Percentiles rank a stretch among this genome's conserved stretches.
Conservation (phyloP, 2,113 vertebrate species). For the Grammomys surdaster region DNA sequence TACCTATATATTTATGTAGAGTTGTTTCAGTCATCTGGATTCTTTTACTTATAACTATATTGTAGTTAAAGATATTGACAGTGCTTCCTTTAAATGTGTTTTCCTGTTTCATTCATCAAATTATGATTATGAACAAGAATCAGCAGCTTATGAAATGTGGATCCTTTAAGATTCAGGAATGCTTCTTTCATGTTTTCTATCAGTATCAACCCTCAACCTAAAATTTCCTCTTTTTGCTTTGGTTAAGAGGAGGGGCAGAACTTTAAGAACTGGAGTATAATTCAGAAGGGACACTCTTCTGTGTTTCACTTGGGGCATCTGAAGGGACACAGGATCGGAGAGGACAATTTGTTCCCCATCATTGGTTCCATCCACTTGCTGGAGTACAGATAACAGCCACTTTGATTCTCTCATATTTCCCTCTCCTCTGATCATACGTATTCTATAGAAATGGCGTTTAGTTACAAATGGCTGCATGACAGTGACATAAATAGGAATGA, state of each 20-base stretch:
- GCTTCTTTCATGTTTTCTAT: not conserved
- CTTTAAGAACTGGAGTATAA: not conserved
- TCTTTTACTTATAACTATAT: not conserved
- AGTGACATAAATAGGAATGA: not conserved
- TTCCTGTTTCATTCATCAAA: not conserved
- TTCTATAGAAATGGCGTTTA: not conserved
- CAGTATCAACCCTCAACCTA: conserved; percentile 7
- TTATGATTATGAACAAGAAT: not conserved
- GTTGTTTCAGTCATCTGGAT: not conserved
- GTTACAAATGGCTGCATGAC: not conserved
- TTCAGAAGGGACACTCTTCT: conserved; percentile 12
- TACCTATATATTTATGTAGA: not conserved
- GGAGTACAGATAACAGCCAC: conserved; percentile 18
- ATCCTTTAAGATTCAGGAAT: conserved; percentile 9
- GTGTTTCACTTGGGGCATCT: not conserved
- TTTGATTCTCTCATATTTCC: not conserved
- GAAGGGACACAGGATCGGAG: not conserved
- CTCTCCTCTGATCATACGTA: not conserved
- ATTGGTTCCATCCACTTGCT: not conserved
- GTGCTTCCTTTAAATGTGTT: not conserved
- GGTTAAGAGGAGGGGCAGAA: conserved; percentile 62
- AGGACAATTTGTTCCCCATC: not conserved
- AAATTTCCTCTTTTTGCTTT: conserved; percentile 72
- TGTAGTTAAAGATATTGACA: not conserved
- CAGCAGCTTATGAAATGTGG: not conserved